Evolutionary conservation across 2,113 vertebrate genomes (phyloP).

Genomic region (Halcyon senegalensis): DNA sequence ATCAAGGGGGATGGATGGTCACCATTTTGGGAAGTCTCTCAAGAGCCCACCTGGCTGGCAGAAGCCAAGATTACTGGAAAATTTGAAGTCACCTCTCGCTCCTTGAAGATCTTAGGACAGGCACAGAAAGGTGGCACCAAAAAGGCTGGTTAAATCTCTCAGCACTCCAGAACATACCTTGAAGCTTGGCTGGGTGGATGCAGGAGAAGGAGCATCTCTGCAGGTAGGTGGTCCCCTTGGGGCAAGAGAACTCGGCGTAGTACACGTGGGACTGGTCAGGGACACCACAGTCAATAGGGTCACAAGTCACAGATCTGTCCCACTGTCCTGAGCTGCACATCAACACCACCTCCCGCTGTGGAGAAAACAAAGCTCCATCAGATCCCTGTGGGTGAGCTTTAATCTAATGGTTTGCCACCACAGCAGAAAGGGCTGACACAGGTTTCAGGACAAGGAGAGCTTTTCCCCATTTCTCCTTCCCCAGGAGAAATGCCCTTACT

Average conservation of each 20-base stretch:
- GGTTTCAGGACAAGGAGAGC: background rate
- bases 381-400: background rate
- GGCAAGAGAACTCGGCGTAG: constrained; percentile 89
- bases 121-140: background rate
- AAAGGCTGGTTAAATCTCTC: background rate
- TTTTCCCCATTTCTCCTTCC: background rate
- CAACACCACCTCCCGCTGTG: constrained; percentile 78
- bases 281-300: constrained; percentile 82
- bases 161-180: constrained; percentile 78
- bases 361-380: background rate
- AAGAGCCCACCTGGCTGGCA: background rate
- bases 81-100: background rate
- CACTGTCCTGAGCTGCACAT: constrained; percentile 85
- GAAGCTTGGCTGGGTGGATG: constrained; percentile 90
- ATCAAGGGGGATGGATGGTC: background rate
- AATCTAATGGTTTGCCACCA: background rate
- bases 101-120: background rate
- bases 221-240: constrained; percentile 83
- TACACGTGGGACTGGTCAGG: constrained; percentile 87
- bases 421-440: background rate
- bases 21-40: background rate
- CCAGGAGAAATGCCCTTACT: background rate
- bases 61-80: background rate
- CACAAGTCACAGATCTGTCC: constrained; percentile 86
- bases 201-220: constrained; percentile 90